A percentile compares a stretch with the other conserved stretches of the same genome.
These are phyloP conservation scores for Bhutanitis thaidina DNA, from an alignment of 2,888 invertebrate genomes.

Conservation along the genomic window DNA sequence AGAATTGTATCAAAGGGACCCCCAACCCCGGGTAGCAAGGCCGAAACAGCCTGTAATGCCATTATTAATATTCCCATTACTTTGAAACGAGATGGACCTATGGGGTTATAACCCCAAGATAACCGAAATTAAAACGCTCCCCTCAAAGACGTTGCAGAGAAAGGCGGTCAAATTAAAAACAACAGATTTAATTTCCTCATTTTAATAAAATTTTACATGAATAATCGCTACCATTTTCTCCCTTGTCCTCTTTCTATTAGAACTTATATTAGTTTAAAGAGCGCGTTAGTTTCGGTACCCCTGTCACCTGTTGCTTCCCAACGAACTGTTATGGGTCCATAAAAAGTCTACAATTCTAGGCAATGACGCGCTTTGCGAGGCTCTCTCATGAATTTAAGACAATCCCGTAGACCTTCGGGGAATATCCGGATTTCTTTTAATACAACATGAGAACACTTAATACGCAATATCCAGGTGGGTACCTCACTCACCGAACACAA, in stretches of 20 bases:
- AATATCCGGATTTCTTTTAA: background rate
- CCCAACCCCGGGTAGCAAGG: background rate
- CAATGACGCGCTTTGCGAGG: conserved; percentile 43
- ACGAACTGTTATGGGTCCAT: conserved; percentile 57
- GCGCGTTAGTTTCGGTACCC: conserved; percentile 6
- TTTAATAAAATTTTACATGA: conserved; percentile 35
- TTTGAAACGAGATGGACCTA: background rate
- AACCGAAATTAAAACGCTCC: conserved; percentile 21
- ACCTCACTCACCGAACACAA: too few species aligned
- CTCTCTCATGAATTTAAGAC: conserved; percentile 47
- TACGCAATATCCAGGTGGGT: too few species aligned
- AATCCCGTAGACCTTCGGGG: conserved; percentile 20
- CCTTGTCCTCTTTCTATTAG: conserved; percentile 20
- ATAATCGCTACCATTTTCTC: conserved; percentile 19
- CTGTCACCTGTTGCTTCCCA: conserved; percentile 57
- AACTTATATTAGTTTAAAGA: conserved; percentile 7
- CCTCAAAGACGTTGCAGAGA: conserved; percentile 34
- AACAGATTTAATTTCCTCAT: conserved; percentile 54
- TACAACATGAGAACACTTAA: background rate
- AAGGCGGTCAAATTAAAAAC: conserved; percentile 35
- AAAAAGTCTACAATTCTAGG: conserved; percentile 53
- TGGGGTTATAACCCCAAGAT: conserved; percentile 10
- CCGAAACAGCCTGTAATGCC: conserved; percentile 2
- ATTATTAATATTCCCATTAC: conserved; percentile 12
- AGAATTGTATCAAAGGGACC: background rate